phyloP scores from a whole-genome alignment of 1,140 invertebrate species.

The Sminthurinus signatus region DNA sequence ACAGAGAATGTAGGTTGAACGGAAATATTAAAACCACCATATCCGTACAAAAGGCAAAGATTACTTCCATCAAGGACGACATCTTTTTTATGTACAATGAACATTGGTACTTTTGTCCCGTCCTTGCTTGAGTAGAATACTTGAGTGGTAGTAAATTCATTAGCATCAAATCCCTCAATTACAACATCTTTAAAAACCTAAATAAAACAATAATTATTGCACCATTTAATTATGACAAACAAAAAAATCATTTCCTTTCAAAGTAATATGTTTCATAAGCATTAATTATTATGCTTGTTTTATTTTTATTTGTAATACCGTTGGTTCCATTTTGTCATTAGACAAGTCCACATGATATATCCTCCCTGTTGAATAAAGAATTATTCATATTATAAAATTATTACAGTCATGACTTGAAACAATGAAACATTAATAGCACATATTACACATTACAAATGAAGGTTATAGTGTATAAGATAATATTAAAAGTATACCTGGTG shows the following conservation, averaged over 20 bases:
- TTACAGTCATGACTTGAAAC: too few species aligned
- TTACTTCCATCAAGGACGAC: slow-evolving; percentile 56
- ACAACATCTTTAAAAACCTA: slow-evolving; percentile 77
- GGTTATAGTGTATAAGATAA: slow-evolving; percentile 82
- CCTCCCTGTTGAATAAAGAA: too few species aligned
- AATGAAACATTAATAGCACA: too few species aligned
- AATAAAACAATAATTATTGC: too few species aligned
- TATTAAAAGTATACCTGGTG: too few species aligned
- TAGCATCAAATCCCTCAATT: slow-evolving; percentile 74
- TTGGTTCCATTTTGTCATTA: slow-evolving; percentile 56
- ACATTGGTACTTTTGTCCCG: slow-evolving; percentile 95
- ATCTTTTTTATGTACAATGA: slow-evolving; percentile 73
- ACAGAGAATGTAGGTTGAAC: slow-evolving; percentile 79
- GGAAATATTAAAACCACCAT: slow-evolving; percentile 94
- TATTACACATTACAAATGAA: too few species aligned
- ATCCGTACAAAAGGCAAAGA: slow-evolving; percentile 85
- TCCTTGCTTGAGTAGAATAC: slow-evolving; percentile 93
- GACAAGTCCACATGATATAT: slow-evolving; percentile 83
- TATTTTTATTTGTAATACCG: too few species aligned
- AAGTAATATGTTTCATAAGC: too few species aligned
- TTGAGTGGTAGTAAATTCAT: slow-evolving; percentile 76
- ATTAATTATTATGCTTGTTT: too few species aligned
- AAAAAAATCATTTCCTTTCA: too few species aligned
- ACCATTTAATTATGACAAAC: too few species aligned
- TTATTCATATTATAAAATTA: too few species aligned